phyloP scores from a whole-genome alignment of 2,888 invertebrate genomes.

The Rhamnusium bicolor region DNA sequence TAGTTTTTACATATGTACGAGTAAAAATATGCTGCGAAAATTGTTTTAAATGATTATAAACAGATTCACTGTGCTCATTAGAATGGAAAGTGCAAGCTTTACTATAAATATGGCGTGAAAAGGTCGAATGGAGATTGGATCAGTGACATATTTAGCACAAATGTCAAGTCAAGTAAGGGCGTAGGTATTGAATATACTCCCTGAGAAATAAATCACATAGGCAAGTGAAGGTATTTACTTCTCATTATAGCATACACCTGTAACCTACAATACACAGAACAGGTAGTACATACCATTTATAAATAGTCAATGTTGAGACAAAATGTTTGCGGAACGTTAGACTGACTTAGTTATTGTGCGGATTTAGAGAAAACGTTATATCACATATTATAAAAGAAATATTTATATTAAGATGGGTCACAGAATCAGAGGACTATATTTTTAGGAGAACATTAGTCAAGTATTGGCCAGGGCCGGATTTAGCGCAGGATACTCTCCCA shows the following conservation, averaged over 20 bases:
- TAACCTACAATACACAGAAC: conserved; percentile 8
- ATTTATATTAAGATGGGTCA: too few species aligned
- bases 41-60: too few species aligned
- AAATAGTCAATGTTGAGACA: conserved; percentile 17
- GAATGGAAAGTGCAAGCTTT: conserved; percentile 46
- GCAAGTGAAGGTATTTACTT: conserved; percentile 24
- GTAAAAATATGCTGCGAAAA: too few species aligned
- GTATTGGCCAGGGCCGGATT: too few species aligned
- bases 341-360: not conserved
- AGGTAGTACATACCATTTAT: conserved; percentile 20
- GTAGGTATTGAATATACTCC: conserved; percentile 1
- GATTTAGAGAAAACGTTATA: not conserved
- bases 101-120: conserved; percentile 48
- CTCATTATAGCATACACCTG: conserved; percentile 28
- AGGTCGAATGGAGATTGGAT: conserved; percentile 51
- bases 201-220: conserved; percentile 13
- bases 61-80: not conserved
- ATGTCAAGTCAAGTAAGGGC: conserved; percentile 51
- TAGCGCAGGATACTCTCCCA: too few species aligned
- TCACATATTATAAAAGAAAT: too few species aligned
- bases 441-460: too few species aligned
- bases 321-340: conserved; percentile 10
- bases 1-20: too few species aligned
- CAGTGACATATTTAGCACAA: conserved; percentile 53
- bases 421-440: too few species aligned